Evolutionary conservation across 2,113 vertebrate species (phyloP).

Genomic region (Dolichotis patagonum): DNA sequence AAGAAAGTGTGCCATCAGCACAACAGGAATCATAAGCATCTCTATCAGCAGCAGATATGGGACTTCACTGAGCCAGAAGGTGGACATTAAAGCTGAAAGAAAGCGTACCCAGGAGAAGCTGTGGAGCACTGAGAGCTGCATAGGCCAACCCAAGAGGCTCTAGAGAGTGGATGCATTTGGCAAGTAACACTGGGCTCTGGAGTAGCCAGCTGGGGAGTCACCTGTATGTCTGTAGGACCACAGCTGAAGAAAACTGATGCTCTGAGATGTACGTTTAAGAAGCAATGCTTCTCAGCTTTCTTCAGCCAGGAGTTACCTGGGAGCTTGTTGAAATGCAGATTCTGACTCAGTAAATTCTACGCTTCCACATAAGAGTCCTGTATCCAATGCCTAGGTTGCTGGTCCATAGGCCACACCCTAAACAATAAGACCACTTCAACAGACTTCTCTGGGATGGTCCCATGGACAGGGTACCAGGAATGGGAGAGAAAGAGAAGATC

Average conservation of each 20-base stretch:
- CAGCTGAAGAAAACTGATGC: not conserved
- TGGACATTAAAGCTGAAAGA: not conserved
- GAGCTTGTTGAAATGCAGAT: not conserved
- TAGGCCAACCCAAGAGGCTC: not conserved
- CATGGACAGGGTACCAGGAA: not conserved
- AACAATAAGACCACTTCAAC: not conserved
- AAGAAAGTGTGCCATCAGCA: not conserved
- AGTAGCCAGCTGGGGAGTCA: not conserved
- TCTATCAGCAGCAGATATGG: not conserved
- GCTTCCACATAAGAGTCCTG: not conserved
- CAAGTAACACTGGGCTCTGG: not conserved
- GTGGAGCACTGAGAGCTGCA: too few relatives aligned
- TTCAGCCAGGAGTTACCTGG: not conserved
- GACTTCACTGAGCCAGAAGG: not conserved
- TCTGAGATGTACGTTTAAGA: not conserved
- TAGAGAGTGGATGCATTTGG: not conserved
- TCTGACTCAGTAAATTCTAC: not conserved
- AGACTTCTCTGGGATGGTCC: not conserved
- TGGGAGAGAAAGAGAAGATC: not conserved
- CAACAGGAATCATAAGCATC: not conserved
- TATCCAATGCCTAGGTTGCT: not conserved
- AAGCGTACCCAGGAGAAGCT: not conserved
- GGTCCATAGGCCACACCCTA: not conserved
- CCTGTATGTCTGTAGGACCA: not conserved
- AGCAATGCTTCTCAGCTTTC: not conserved